These are phyloP conservation scores for Ophiodon elongatus DNA, from an alignment of 2,113 vertebrate species.

Conservation along the genomic window DNA sequence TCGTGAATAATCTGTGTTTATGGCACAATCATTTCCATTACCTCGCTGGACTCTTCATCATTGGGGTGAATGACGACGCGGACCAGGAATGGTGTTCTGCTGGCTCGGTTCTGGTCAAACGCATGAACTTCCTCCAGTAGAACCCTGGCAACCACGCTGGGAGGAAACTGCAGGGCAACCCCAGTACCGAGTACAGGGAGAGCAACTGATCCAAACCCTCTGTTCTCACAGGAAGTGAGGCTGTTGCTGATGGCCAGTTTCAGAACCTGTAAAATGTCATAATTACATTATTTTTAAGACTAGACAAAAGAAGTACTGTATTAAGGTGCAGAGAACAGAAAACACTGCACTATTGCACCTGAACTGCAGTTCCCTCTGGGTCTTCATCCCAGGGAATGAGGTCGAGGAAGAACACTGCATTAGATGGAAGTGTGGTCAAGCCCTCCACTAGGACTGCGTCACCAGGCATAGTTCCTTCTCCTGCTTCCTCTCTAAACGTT, in stretches of 20 bases:
- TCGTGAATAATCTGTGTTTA: not conserved
- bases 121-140: constrained; percentile 51
- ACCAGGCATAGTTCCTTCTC: constrained; percentile 23
- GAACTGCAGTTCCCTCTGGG: constrained; percentile 43
- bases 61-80: constrained; percentile 52
- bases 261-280: constrained; percentile 58
- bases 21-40: not conserved
- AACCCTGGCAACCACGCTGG: constrained; percentile 39
- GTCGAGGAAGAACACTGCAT: constrained; percentile 65
- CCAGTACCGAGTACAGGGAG: constrained; percentile 70
- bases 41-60: constrained; percentile 29
- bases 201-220: constrained; percentile 57
- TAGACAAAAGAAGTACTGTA: not conserved
- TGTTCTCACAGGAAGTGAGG: constrained; percentile 53
- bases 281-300: not conserved
- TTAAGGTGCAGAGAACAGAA: not conserved
- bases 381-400: constrained; percentile 64
- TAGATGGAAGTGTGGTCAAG: constrained; percentile 19
- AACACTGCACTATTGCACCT: constrained; percentile 50
- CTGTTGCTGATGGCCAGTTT: constrained; percentile 34
- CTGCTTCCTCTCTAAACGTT: constrained; percentile 32
- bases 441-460: constrained; percentile 50
- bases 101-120: constrained; percentile 37
- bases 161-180: constrained; percentile 54
- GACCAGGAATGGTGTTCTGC: constrained; percentile 37